Base-by-base conservation (phyloP, 2,888 invertebrate genomes). In the Notodonta ziczac region DNA sequence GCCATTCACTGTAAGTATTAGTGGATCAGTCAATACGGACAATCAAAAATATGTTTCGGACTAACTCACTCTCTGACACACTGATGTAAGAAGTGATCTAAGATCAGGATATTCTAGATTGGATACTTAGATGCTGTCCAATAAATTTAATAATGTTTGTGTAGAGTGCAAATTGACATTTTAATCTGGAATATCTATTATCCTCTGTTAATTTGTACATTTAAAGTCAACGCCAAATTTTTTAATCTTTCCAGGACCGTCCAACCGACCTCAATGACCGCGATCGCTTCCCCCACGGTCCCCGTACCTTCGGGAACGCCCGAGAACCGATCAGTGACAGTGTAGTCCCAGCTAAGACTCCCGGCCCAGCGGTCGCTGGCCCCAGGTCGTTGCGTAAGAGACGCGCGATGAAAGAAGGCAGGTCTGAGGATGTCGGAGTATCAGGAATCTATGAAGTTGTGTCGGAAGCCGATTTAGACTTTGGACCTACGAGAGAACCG, bases 371-470 rank as follows among this genome's bases (percentile, higher is more conserved):
- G 76, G 76, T 94, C 57, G 81, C 94, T 86, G 84, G 96, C 87
- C 73, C 95, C 13, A 93, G 95, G 66, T 92, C 92, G 2, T 67
- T 93, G 1, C 94, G 97, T 40, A 94, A 94, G 63, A 94, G 97
- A 40, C 94, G 96, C 57, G 94, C 94, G 48, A 95, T 97, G 5
- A 94, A 97, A 13, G 97, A 97, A 80, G 96, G 95, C 1, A 95
- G 97, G 58, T 97, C 97, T 67, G 97, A 97, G 3, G 98, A 98
- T 81, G 97, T 98, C 1, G 98, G 98, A 7, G 98, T 98, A 2
- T 97, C 97, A 69, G 97, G 98, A 0, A 95, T 98, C 32, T 98
- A 98, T 87, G 97, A 98, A 73, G 97, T 98, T 56, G 97, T 98
- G 62, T 98, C 98, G 5, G 97, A 98, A 87, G 97, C 98, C 1